Conservation (phyloP, 2,797 vertebrate genomes). For the Lutjanus argentimaculatus region DNA sequence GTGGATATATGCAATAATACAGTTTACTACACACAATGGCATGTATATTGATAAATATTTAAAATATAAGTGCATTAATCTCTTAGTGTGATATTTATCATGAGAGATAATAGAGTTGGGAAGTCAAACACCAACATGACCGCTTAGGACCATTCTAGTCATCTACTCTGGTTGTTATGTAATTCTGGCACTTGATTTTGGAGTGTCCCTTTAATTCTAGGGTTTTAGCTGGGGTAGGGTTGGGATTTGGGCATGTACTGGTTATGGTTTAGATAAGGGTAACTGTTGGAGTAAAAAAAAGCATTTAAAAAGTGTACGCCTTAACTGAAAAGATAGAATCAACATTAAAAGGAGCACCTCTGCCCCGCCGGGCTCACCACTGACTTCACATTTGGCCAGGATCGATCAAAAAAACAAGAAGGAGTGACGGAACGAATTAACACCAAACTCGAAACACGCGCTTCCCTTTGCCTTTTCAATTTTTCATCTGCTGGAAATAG, state of each 20-base stretch:
- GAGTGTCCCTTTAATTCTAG: too few relatives aligned
- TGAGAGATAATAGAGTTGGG: too few relatives aligned
- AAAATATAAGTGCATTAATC: too few relatives aligned
- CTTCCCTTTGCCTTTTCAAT: slow-evolving; percentile 69
- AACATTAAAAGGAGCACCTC: slow-evolving; percentile 12
- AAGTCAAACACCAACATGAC: too few relatives aligned
- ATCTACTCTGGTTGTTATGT: too few relatives aligned
- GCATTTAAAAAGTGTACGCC: background rate
- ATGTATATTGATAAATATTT: too few relatives aligned
- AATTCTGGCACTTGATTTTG: too few relatives aligned
- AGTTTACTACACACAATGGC: too few relatives aligned
- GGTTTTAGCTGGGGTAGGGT: too few relatives aligned
- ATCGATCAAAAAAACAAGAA: slow-evolving; percentile 39
- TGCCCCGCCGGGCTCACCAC: slow-evolving; percentile 14
- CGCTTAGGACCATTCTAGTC: too few relatives aligned
- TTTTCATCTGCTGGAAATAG: slow-evolving; percentile 78
- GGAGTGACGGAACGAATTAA: slow-evolving; percentile 53
- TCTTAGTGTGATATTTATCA: too few relatives aligned
- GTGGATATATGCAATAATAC: too few relatives aligned
- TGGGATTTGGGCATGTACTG: background rate
- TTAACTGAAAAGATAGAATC: background rate
- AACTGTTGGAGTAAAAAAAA: background rate
- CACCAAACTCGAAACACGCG: slow-evolving; percentile 31
- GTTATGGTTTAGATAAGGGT: background rate
- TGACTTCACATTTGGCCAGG: slow-evolving; percentile 40